phyloP scores from a whole-genome alignment of 2,797 vertebrate species.

The Ispidina lecontei region DNA sequence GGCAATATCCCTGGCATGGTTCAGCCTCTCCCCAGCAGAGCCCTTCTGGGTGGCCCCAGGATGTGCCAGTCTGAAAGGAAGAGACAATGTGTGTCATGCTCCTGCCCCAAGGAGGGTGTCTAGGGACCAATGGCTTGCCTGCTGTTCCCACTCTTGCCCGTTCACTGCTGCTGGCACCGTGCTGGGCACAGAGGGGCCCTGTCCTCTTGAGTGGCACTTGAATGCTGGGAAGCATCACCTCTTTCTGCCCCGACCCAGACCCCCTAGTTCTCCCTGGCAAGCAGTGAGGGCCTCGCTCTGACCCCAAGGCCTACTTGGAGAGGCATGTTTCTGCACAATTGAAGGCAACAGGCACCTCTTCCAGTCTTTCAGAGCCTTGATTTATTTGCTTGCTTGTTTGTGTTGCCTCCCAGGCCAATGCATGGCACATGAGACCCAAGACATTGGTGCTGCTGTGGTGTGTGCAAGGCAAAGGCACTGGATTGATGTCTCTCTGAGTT shows the following conservation, averaged over 20 bases:
- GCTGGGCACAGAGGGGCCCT: background rate
- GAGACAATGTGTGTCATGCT: background rate
- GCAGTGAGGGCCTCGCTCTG: background rate
- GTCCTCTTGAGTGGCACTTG: conserved; percentile 29
- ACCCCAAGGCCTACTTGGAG: background rate
- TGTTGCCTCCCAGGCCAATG: background rate
- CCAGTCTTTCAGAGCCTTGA: conserved; percentile 1
- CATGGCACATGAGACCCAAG: background rate
- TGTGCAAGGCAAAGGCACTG: background rate
- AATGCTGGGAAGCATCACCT: conserved; percentile 26
- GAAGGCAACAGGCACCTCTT: conserved; percentile 2
- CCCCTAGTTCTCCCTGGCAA: background rate
- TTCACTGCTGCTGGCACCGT: background rate
- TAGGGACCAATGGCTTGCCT: conserved; percentile 5
- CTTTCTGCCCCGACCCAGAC: background rate
- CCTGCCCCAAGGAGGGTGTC: background rate
- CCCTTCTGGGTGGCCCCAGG: conserved; percentile 35
- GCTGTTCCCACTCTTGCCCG: background rate
- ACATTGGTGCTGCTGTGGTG: background rate
- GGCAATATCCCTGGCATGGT: background rate
- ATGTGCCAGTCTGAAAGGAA: background rate
- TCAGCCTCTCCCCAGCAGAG: background rate
- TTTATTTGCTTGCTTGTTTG: conserved; percentile 39
- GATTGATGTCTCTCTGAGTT: background rate
- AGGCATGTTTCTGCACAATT: conserved; percentile 13